Percentiles rank a stretch among this genome's conserved stretches.
Conservation (phyloP, 2,797 vertebrate species). For the Numenius phaeopus region DNA sequence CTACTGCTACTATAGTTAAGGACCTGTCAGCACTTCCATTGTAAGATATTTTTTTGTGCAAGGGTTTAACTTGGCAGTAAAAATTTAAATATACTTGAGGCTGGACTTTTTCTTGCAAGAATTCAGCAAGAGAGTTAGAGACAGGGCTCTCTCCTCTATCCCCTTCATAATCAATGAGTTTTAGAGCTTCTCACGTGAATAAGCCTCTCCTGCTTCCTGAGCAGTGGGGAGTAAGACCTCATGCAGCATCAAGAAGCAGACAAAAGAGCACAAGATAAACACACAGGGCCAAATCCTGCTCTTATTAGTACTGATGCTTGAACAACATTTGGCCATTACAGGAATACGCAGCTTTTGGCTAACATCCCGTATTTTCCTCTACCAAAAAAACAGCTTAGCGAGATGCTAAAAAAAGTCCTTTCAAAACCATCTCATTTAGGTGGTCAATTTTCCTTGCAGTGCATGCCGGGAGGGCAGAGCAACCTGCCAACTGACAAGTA, state of each 20-base stretch:
- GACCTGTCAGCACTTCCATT: slow-evolving; percentile 71
- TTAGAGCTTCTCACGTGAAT: not conserved
- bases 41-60: slow-evolving; percentile 25
- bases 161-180: not conserved
- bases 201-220: not conserved
- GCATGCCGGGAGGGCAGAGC: not conserved
- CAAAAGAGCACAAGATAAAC: not conserved
- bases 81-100: slow-evolving; percentile 55
- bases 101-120: slow-evolving; percentile 37
- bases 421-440: not conserved
- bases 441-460: not conserved
- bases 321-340: not conserved
- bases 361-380: not conserved
- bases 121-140: slow-evolving; percentile 13
- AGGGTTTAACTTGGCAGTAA: slow-evolving; percentile 62
- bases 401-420: slow-evolving; percentile 32
- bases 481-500: not conserved
- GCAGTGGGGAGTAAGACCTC: not conserved
- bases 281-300: not conserved
- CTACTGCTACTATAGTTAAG: slow-evolving; percentile 56
- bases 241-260: not conserved
- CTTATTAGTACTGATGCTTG: not conserved
- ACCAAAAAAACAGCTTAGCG: not conserved
- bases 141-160: not conserved
- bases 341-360: slow-evolving; percentile 3